Evolutionary conservation across 2,113 vertebrate species (phyloP).

Genomic region (Antigone vipio): DNA sequence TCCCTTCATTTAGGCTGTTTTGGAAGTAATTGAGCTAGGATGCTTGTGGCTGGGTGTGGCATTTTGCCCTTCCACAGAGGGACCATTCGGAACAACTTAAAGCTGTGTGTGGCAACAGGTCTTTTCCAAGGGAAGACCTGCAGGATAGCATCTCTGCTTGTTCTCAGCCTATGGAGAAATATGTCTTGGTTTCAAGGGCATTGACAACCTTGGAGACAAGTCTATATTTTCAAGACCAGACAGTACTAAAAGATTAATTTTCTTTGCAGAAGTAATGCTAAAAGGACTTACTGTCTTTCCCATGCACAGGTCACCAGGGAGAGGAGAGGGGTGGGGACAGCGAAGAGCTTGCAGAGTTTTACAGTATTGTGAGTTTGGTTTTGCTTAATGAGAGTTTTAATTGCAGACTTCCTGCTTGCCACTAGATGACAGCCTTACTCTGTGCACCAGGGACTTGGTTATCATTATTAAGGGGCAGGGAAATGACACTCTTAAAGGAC

Average conservation of each 20-base stretch:
- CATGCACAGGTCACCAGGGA: neutral
- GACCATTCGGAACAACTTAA: neutral
- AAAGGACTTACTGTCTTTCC: neutral
- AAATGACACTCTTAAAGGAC: neutral
- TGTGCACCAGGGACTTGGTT: neutral
- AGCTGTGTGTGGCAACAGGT: neutral
- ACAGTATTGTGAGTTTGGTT: neutral
- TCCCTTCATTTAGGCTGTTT: neutral
- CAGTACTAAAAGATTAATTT: neutral
- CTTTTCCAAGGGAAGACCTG: neutral
- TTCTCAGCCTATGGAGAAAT: neutral
- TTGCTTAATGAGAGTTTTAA: neutral
- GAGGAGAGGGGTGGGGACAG: neutral
- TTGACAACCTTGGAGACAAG: neutral
- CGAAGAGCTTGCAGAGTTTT: neutral
- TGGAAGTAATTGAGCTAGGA: neutral
- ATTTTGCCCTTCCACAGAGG: neutral
- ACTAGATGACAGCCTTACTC: constrained; percentile 54
- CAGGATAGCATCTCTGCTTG: neutral
- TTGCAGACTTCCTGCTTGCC: constrained; percentile 12
- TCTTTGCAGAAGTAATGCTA: neutral
- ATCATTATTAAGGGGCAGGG: neutral
- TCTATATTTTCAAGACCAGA: neutral
- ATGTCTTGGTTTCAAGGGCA: neutral
- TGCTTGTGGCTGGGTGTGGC: neutral